Conservation (phyloP, 1,140 invertebrate species). For the Aleiodes sp. region DNA sequence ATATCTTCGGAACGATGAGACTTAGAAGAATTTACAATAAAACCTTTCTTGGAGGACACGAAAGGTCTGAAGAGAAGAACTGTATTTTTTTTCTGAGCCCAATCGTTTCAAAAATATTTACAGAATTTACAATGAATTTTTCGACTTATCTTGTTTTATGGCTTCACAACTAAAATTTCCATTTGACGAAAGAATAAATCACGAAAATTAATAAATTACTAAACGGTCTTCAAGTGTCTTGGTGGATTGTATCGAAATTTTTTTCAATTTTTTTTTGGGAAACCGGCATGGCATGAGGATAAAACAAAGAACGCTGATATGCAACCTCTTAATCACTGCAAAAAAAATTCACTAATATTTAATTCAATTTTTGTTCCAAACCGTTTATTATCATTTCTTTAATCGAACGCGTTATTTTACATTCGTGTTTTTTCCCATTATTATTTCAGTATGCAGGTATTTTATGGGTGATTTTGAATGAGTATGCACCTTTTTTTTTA, state of each 20-base stretch:
- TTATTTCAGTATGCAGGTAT: constrained; percentile 24
- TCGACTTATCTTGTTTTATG: too few relatives aligned
- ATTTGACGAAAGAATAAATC: too few relatives aligned
- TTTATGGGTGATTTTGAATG: constrained; percentile 19
- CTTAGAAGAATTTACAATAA: too few relatives aligned
- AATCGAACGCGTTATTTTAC: neutral
- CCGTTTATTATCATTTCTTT: constrained; percentile 31
- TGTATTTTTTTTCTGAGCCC: too few relatives aligned
- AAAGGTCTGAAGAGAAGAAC: too few relatives aligned
- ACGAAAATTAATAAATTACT: neutral
- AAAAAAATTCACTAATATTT: constrained; percentile 49
- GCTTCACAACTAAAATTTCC: too few relatives aligned
- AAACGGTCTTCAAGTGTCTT: neutral
- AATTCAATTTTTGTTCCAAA: constrained; percentile 51
- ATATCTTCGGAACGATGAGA: too few relatives aligned
- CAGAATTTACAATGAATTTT: too few relatives aligned
- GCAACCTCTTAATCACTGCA: constrained; percentile 5
- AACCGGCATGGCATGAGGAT: constrained; percentile 64
- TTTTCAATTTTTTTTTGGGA: constrained; percentile 35
- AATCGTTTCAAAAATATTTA: too few relatives aligned
- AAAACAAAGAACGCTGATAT: constrained; percentile 42
- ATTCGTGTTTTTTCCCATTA: constrained; percentile 22
- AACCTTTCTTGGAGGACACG: too few relatives aligned
- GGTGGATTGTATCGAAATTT: too few relatives aligned
- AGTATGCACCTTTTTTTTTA: constrained; percentile 1